These are phyloP conservation scores for Axis porcinus DNA, from an alignment of 2,113 vertebrate species.

Conservation along the genomic window DNA sequence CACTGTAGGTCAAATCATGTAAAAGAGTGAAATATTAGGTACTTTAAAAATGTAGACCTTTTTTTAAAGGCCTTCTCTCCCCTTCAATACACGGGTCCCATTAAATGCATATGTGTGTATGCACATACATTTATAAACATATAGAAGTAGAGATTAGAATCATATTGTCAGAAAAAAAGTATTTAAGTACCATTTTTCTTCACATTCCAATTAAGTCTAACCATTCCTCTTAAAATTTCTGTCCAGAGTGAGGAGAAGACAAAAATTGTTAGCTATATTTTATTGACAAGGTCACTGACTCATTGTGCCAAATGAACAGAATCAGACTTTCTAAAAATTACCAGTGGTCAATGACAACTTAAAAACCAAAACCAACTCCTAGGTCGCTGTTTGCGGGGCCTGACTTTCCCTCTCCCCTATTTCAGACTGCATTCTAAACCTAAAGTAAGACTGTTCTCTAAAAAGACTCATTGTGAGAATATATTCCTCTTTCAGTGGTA, in stretches of 20 bases:
- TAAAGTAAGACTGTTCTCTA: neutral
- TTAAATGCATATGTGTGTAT: neutral
- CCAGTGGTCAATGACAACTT: neutral
- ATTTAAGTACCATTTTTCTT: constrained; percentile 24
- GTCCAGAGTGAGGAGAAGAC: neutral
- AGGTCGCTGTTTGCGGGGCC: neutral
- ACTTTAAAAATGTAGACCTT: neutral
- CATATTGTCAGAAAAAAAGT: neutral
- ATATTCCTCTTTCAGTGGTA: neutral
- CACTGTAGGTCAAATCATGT: neutral
- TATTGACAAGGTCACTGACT: neutral
- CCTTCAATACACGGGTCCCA: neutral
- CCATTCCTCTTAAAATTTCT: neutral
- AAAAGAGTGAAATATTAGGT: neutral
- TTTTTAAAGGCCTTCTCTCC: neutral
- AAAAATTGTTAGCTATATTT: neutral
- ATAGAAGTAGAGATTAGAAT: neutral
- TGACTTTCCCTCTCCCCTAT: neutral
- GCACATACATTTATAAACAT: neutral
- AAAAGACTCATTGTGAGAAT: neutral
- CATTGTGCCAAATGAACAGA: neutral
- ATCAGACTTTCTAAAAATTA: neutral
- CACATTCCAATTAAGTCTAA: neutral
- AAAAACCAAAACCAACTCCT: neutral
- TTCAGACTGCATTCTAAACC: neutral